A percentile compares a stretch with the other conserved stretches of the same genome.
Evolutionary conservation across 1,140 invertebrate genomes (phyloP).

Genomic region (Apis laboriosa): DNA sequence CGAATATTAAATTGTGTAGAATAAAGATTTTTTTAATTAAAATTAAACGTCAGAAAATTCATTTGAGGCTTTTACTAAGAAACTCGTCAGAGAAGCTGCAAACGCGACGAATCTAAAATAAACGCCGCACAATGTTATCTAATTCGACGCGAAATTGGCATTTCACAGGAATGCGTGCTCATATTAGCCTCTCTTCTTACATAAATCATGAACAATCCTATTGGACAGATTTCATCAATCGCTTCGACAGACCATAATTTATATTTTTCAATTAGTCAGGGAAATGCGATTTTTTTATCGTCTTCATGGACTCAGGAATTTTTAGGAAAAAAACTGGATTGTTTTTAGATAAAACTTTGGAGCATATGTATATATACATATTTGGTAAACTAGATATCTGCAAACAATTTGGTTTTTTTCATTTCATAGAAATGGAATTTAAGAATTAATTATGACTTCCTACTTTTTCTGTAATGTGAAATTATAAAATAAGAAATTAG

Average conservation of each 20-base stretch:
- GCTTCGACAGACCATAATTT: neutral
- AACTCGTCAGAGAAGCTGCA: neutral
- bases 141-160: constrained; percentile 64
- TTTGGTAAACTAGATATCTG: neutral
- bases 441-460: neutral
- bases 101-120: constrained; percentile 57
- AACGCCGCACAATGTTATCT: constrained; percentile 63
- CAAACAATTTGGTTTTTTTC: neutral
- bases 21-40: neutral
- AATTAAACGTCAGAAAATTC: neutral
- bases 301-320: neutral
- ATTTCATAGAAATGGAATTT: neutral
- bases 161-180: constrained; percentile 60
- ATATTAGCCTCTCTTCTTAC: constrained; percentile 32
- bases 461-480: neutral
- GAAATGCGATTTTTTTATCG: neutral
- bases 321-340: neutral
- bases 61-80: constrained; percentile 1
- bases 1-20: neutral
- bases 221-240: neutral
- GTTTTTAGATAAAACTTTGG: neutral
- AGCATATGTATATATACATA: neutral
- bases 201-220: constrained; percentile 15
- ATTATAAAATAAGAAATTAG: neutral
- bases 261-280: neutral